Conservation (phyloP, 1,140 invertebrate genomes). For the Diachasma alloeum region DNA sequence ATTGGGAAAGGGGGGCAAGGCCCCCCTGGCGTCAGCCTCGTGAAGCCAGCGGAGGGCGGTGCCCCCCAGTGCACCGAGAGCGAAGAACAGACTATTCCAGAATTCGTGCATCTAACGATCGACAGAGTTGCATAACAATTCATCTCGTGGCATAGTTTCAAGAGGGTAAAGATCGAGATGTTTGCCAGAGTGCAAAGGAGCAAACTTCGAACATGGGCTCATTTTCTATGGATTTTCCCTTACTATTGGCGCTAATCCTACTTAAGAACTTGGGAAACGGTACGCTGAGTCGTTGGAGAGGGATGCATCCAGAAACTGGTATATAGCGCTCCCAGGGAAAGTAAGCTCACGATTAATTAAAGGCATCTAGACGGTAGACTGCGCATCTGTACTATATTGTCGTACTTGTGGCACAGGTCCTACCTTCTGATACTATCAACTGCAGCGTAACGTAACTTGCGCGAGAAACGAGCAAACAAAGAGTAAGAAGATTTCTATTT, state of each 20-base stretch:
- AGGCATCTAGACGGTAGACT: slow-evolving; percentile 8
- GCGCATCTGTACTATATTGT: neutral
- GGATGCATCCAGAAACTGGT: slow-evolving; percentile 6
- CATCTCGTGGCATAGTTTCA: slow-evolving; percentile 2
- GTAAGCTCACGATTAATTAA: slow-evolving; percentile 32
- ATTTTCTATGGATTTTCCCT: slow-evolving; percentile 8
- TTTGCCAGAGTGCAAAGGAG: neutral
- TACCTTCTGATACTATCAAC: slow-evolving; percentile 19
- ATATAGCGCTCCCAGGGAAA: slow-evolving; percentile 5
- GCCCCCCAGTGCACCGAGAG: too few species aligned
- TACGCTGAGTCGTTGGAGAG: slow-evolving; percentile 8
- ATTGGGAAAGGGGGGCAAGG: too few species aligned
- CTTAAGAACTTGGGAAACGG: slow-evolving; percentile 28
- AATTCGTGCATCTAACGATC: neutral
- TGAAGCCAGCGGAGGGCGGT: too few species aligned
- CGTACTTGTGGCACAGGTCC: neutral
- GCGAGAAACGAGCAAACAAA: neutral
- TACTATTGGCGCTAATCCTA: slow-evolving; percentile 28
- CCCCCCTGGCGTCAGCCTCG: too few species aligned
- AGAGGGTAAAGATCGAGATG: neutral
- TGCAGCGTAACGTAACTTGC: slow-evolving; percentile 3
- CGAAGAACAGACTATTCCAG: neutral
- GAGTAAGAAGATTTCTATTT: slow-evolving; percentile 25
- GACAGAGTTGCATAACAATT: neutral
- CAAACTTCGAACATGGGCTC: slow-evolving; percentile 20